Evolutionary conservation across 2,888 invertebrate species (phyloP).

Genomic region (Ochropacha duplaris): DNA sequence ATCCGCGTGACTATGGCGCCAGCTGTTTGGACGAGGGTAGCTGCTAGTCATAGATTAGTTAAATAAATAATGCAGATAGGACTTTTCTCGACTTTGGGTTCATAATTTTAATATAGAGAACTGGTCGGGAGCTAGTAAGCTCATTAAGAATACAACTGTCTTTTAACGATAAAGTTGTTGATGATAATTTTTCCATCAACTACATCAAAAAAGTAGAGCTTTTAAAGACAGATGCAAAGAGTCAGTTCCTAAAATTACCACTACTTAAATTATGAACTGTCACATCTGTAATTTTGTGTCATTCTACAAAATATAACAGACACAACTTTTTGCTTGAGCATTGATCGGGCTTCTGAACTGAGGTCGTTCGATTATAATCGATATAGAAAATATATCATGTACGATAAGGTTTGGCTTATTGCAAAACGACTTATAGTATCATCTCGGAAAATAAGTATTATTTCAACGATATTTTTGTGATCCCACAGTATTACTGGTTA

Average conservation of each 20-base stretch:
- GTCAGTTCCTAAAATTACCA: too few species aligned
- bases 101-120: background rate
- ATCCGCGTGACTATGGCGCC: constrained; percentile 51
- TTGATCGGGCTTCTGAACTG: constrained; percentile 34
- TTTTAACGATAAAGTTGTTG: too few species aligned
- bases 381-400: constrained; percentile 13
- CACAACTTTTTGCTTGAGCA: constrained; percentile 42
- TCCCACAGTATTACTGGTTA: constrained; percentile 10
- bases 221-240: too few species aligned
- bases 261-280: background rate
- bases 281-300: constrained; percentile 22
- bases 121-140: too few species aligned
- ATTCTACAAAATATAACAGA: constrained; percentile 30
- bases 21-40: constrained; percentile 56
- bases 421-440: constrained; percentile 11
- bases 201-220: too few species aligned
- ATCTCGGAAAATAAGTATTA: constrained; percentile 15
- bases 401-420: constrained; percentile 3
- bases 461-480: constrained; percentile 14
- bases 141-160: too few species aligned
- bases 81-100: background rate
- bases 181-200: too few species aligned
- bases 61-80: constrained; percentile 12
- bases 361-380: constrained; percentile 24
- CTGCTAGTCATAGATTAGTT: constrained; percentile 24